Conservation (phyloP, 1,140 invertebrate genomes). For the Zelostemma sp. region DNA sequence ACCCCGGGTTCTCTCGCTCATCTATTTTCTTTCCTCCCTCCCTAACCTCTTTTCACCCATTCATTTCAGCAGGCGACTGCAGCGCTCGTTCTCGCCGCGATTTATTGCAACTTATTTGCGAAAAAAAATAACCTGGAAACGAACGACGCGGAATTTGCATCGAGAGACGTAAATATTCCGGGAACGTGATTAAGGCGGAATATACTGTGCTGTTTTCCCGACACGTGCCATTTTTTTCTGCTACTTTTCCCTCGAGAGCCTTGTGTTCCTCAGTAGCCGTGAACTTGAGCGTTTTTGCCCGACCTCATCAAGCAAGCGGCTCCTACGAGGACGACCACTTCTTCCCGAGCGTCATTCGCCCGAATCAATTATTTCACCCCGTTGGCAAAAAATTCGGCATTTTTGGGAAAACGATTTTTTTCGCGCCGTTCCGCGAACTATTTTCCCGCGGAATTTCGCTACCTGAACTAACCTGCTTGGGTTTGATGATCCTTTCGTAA, state of each 20-base stretch:
- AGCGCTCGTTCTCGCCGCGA: no score
- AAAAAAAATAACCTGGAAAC: no score
- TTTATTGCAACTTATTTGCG: no score
- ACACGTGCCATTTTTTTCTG: conserved; percentile 38
- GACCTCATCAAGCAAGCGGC: conserved; percentile 36
- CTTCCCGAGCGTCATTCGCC: conserved; percentile 14
- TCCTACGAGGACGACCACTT: conserved; percentile 33
- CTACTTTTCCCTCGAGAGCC: conserved; percentile 30
- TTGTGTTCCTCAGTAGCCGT: conserved; percentile 37
- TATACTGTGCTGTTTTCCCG: conserved; percentile 29
- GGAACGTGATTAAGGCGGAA: no score
- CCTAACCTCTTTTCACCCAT: conserved; percentile 12
- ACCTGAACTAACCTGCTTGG: no score
- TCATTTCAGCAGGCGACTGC: not conserved
- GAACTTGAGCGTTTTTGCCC: conserved; percentile 46
- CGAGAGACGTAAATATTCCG: no score
- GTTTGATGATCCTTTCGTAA: no score
- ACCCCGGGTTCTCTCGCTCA: conserved; percentile 27
- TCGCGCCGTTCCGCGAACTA: no score
- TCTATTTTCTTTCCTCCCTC: conserved; percentile 14
- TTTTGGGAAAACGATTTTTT: conserved; percentile 1
- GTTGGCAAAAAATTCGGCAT: not conserved
- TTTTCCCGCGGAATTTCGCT: not conserved
- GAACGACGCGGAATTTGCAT: no score
- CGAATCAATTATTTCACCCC: conserved; percentile 24